phyloP scores from a whole-genome alignment of 2,888 invertebrate genomes.

The Choristoneura rosaceana region DNA sequence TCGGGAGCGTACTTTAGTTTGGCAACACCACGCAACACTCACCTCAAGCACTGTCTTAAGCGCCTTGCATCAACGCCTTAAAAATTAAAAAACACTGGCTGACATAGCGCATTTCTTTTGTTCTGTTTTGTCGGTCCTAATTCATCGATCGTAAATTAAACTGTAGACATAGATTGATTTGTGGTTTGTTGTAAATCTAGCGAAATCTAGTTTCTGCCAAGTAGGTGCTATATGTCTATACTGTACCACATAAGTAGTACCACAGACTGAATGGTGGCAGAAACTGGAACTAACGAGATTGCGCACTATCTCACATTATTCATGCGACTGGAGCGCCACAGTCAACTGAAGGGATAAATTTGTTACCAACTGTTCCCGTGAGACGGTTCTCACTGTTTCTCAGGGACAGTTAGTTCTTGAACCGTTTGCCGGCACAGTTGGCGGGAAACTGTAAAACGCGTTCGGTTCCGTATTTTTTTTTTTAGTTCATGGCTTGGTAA shows the following conservation, averaged over 20 bases:
- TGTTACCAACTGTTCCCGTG: constrained; percentile 58
- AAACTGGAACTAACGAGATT: constrained; percentile 1
- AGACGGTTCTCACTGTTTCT: constrained; percentile 56
- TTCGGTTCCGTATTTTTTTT: no score
- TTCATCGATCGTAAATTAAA: background rate
- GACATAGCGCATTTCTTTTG: background rate
- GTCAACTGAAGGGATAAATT: background rate
- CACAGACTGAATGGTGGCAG: background rate
- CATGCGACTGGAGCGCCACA: background rate
- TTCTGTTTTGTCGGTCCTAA: background rate
- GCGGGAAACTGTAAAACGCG: constrained; percentile 24
- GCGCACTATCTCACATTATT: background rate
- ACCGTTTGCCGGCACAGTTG: constrained; percentile 68
- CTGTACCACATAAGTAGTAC: background rate
- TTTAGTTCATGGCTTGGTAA: no score
- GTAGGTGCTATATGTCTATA: background rate
- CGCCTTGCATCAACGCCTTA: background rate
- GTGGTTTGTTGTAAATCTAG: background rate
- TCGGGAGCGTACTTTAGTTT: background rate
- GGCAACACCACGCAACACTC: constrained; percentile 14
- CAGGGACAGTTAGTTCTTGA: constrained; percentile 52
- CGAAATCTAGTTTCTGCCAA: background rate
- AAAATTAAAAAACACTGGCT: background rate
- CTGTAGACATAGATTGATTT: background rate
- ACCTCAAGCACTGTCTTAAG: background rate